phyloP scores from a whole-genome alignment of 2,888 invertebrate genomes.

The Scaptomyza caliginosa region DNA sequence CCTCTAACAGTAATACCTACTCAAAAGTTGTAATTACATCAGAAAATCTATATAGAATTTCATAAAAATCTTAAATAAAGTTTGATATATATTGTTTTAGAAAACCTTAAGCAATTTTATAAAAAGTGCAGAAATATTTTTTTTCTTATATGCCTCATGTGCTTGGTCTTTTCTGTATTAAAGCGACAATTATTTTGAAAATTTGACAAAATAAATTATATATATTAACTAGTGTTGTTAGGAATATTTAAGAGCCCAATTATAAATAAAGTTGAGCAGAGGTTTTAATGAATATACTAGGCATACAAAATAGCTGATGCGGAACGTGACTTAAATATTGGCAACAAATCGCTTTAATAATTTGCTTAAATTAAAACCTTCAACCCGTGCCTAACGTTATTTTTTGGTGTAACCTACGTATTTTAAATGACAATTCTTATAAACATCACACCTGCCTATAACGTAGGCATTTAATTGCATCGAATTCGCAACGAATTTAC shows the following conservation, averaged over 20 bases:
- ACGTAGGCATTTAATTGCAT: conserved; percentile 35
- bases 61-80: too few species aligned
- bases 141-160: neutral
- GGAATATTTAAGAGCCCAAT: neutral
- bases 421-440: neutral
- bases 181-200: neutral
- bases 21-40: neutral
- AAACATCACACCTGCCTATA: conserved; percentile 13
- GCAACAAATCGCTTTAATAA: neutral
- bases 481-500: conserved; percentile 35
- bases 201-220: neutral
- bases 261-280: neutral
- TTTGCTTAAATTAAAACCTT: neutral
- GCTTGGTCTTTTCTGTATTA: neutral
- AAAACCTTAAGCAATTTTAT: neutral
- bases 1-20: neutral
- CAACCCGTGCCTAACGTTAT: neutral
- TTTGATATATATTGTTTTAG: too few species aligned
- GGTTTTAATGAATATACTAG: neutral
- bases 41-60: too few species aligned
- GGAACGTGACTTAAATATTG: neutral
- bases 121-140: neutral
- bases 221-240: neutral
- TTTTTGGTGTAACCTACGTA: too few species aligned
- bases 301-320: neutral